phyloP scores from a whole-genome alignment of 2,888 invertebrate species.

The Drepana falcataria region DNA sequence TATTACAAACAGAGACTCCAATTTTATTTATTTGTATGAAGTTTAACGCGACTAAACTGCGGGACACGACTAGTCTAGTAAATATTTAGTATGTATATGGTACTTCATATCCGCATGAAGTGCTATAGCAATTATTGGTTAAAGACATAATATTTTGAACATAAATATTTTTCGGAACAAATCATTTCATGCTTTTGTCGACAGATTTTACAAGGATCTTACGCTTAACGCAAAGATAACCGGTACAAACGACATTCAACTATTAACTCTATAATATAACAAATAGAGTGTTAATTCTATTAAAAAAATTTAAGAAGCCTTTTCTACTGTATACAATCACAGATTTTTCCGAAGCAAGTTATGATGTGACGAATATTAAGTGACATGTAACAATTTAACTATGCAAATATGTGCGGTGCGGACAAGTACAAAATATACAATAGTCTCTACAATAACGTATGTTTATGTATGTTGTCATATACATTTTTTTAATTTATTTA shows the following conservation, averaged over 20 bases:
- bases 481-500: not conserved
- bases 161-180: constrained; percentile 13
- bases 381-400: not conserved
- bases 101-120: not conserved
- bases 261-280: too few relatives aligned
- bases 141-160: constrained; percentile 4
- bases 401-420: not conserved
- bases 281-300: too few relatives aligned
- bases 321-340: not conserved
- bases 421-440: not conserved
- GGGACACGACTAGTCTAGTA: too few relatives aligned
- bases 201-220: constrained; percentile 8
- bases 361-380: constrained; percentile 14
- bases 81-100: too few relatives aligned
- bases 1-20: too few relatives aligned
- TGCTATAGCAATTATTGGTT: not conserved
- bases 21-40: too few relatives aligned
- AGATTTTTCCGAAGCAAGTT: not conserved
- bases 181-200: constrained; percentile 15
- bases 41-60: too few relatives aligned
- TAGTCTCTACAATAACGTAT: not conserved
- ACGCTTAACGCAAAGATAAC: not conserved
- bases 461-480: not conserved
- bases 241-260: not conserved
- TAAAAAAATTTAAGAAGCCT: too few relatives aligned